Conservation (phyloP, 2,113 vertebrate genomes). For the Myotis yumanensis region DNA sequence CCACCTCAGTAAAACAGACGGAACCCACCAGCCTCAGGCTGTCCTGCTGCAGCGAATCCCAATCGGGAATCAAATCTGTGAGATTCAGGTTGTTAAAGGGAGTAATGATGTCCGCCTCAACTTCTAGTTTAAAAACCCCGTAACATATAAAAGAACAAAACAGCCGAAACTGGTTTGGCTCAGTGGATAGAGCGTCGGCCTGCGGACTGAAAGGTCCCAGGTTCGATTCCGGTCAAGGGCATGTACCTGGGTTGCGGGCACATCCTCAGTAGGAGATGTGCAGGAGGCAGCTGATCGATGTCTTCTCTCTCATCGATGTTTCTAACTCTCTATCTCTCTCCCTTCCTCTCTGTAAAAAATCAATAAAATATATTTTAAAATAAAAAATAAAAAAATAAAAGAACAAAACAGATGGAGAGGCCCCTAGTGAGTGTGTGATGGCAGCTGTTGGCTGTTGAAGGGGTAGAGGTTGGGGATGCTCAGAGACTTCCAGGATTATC, state of each 20-base stretch:
- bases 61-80: neutral
- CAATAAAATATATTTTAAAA: too few relatives aligned
- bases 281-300: too few relatives aligned
- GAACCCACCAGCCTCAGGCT: neutral
- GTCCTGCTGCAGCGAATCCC: neutral
- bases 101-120: neutral
- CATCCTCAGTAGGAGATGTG: too few relatives aligned
- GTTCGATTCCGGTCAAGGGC: too few relatives aligned
- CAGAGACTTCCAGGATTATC: neutral
- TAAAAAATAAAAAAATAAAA: too few relatives aligned
- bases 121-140: neutral
- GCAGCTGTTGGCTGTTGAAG: rapidly evolving
- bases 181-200: too few relatives aligned
- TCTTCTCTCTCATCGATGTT: too few relatives aligned
- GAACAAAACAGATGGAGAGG: neutral
- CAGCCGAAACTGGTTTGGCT: too few relatives aligned
- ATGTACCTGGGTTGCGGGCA: too few relatives aligned
- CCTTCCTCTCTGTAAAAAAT: too few relatives aligned
- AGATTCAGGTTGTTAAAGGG: neutral
- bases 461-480: rapidly evolving
- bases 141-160: neutral
- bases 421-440: neutral
- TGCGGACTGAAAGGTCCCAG: too few relatives aligned
- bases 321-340: too few relatives aligned
- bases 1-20: neutral